Evolutionary conservation across 2,113 vertebrate genomes (phyloP), one percentile per base, ranked within the genome.

Genomic region (Nibea albiflora): DNA sequence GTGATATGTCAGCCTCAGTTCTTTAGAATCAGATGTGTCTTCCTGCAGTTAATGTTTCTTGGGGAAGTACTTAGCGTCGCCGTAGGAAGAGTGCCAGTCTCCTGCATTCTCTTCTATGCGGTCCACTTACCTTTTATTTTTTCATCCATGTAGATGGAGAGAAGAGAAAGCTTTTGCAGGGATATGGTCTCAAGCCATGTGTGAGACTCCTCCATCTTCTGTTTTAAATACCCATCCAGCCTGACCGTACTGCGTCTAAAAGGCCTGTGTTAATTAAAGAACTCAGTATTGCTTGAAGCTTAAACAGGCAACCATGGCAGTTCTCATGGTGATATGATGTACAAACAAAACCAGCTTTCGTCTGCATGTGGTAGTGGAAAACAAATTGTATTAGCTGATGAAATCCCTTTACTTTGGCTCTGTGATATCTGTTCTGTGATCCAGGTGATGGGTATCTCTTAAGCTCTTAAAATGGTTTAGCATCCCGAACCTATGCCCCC

Each of bases 381-480:
- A 31, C 20, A 46, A 44, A 63, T n/a, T 71, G 66, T 63, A 44
- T 69, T 71, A 62, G 49, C 49, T 47, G 5, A 63, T 74, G 16
- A 47, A 86, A 73, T 56, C 11, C 46, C 28, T 60, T 53, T 44
- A 52, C 31, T 78, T 28, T 42, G 20, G 19, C 2, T 60, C 26
- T 15, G 16, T n/a, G 26, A 24, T 80, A 54, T 70, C 44, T 58
- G 44, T 61, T 54, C 14, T 62, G 61, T 89, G n/a, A 82, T 79
- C 58, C 66, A 9, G 67, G 63, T 54, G 73, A 72, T 67, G 69
- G 66, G 53, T 73, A 66, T 82, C 57, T 75, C 71, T 76, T 56
- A 62, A 61, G 28, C 83, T 82, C 65, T 84, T 75, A 84, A 88
- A 90, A 68, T 66, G 69, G 39, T 85, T 70, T 83, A 46, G 52